Base-by-base conservation (phyloP, 1,140 invertebrate genomes). In the Wiebesia pumilae region DNA sequence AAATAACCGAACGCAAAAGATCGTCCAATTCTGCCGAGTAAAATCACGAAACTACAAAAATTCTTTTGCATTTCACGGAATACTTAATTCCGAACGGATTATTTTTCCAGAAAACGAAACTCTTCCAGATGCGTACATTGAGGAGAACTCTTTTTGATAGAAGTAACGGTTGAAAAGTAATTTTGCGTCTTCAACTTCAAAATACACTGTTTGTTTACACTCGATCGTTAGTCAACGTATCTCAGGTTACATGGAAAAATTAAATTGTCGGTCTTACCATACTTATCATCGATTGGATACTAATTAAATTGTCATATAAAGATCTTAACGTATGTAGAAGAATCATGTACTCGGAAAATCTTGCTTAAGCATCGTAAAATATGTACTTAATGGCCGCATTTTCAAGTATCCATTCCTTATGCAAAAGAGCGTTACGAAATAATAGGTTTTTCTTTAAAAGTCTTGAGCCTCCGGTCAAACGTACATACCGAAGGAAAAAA, bases 351-450 rank as follows among this genome's bases (percentile, higher is more conserved):
- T 38, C 10, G 24, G 58, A 62, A 62, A 62, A 62, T 62, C 2
- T 62, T 62, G 58, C 58, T 62, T 27, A 62, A 62, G 58, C 21
- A 21, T 62, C 58, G 10, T 62, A 62, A 62, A 62, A 71, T 71
- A 71, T 71, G 69, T 71, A 71, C 69, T 71, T 19, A 71, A 38
- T 71, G 16, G 35, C 33, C 16, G 19, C 35, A 30, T 16, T 71
- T 24, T 38, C 2, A 71, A 71, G 69, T 71, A 71, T 71, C 33
- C 35, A 71, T 71, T 71, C 69, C 69, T 71, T 71, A 38, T 71
- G 69, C 35, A 71, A 71, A 38, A 30, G 19, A 38, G 69, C 40
- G 24, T 71, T 71, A 71, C 35, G 69, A 71, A 71, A 71, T 71
- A 38, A 71, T 71, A 71, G 69, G 19, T 14, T 69, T 69, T 35